Evolutionary conservation across 2,797 vertebrate genomes (phyloP).

Genomic region (Loris lydekkerianus): DNA sequence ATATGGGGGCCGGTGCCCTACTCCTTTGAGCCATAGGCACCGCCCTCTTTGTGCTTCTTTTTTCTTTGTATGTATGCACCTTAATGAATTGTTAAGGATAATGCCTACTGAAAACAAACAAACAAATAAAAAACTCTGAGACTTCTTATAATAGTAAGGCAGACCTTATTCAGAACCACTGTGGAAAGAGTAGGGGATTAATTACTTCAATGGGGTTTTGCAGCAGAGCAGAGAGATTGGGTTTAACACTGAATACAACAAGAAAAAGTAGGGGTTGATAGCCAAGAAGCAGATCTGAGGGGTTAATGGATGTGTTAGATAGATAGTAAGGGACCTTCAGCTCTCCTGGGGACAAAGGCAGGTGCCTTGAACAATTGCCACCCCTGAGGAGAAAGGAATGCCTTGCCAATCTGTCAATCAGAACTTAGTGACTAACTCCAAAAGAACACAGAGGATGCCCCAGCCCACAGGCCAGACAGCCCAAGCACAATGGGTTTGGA

Average conservation of each 20-base stretch:
- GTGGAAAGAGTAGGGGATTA: not conserved
- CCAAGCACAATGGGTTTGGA: too few species aligned
- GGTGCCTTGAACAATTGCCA: too few species aligned
- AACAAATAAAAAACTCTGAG: not conserved
- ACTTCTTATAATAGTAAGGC: not conserved
- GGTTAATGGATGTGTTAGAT: not conserved
- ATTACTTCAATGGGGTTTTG: not conserved
- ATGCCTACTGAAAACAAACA: not conserved
- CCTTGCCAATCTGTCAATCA: too few species aligned
- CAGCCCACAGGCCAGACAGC: too few species aligned
- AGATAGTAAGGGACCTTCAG: too few species aligned
- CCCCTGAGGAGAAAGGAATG: too few species aligned
- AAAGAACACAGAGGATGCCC: too few species aligned
- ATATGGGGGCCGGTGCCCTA: too few species aligned
- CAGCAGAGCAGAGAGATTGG: not conserved
- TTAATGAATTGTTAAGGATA: slow-evolving; percentile 38
- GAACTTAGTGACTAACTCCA: too few species aligned
- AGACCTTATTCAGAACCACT: not conserved
- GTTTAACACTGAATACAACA: not conserved
- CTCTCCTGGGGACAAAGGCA: too few species aligned
- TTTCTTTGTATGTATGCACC: not conserved
- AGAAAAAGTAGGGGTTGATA: not conserved
- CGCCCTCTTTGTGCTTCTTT: not conserved
- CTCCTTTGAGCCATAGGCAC: too few species aligned
- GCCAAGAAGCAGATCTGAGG: not conserved